Percentiles rank a stretch among this genome's conserved stretches.
These are phyloP conservation scores for Macroglossus sobrinus DNA, from an alignment of 2,113 vertebrate genomes.

Conservation along the genomic window DNA sequence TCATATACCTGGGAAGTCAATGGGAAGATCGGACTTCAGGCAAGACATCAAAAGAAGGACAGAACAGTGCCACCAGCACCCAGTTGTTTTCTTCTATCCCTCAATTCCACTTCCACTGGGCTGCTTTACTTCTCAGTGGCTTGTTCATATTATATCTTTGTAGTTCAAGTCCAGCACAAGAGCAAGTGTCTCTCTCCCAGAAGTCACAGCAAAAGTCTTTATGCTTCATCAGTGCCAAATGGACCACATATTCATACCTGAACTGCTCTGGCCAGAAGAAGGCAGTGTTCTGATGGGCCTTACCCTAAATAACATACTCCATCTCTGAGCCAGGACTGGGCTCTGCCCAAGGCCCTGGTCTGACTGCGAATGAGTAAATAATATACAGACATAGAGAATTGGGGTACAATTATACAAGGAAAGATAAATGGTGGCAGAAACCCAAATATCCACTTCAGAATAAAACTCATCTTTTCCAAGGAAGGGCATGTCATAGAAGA, in stretches of 20 bases:
- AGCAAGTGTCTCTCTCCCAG: neutral
- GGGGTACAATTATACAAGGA: neutral
- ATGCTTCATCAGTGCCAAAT: neutral
- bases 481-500: neutral
- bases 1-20: neutral
- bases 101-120: neutral
- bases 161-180: neutral
- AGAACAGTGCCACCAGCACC: neutral
- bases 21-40: neutral
- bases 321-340: neutral
- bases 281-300: neutral
- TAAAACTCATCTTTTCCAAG: neutral
- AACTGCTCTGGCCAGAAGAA: neutral
- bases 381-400: neutral
- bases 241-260: neutral
- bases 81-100: neutral
- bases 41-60: neutral
- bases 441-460: neutral
- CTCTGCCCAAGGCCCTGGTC: neutral
- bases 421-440: neutral
- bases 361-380: neutral
- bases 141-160: neutral
- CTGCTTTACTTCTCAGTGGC: neutral
- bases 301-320: neutral
- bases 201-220: neutral